A percentile compares a stretch with the other conserved stretches of the same genome.
These are phyloP conservation scores for Orchesella cincta DNA, from an alignment of 1,140 invertebrate genomes.

Conservation along the genomic window DNA sequence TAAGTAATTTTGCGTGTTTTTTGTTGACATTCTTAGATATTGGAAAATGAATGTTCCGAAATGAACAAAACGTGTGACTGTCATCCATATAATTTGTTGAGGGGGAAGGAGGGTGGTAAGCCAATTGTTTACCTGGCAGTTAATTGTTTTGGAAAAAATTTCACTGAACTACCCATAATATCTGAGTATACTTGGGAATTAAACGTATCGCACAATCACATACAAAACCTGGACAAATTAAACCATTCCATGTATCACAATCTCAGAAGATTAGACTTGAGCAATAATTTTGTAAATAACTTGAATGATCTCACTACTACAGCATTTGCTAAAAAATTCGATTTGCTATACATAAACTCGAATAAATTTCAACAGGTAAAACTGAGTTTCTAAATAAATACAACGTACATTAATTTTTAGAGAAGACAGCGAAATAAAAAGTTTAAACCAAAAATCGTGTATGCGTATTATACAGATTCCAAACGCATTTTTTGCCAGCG, in stretches of 20 bases:
- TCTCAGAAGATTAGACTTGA: constrained; percentile 8
- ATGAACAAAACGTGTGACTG: constrained; percentile 3
- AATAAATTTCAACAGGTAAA: constrained; percentile 36
- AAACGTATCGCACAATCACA: constrained; percentile 31
- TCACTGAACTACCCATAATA: constrained; percentile 34
- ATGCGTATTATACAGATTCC: constrained; percentile 1
- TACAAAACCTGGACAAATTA: constrained; percentile 16
- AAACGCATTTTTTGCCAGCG: background rate
- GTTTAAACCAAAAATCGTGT: background rate
- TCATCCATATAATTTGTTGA: constrained; percentile 8
- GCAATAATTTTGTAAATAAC: constrained; percentile 31
- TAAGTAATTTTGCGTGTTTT: background rate
- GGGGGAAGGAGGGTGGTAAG: background rate
- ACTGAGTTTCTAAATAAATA: no score
- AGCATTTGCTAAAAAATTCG: constrained; percentile 33
- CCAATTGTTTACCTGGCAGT: background rate
- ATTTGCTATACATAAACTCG: constrained; percentile 24
- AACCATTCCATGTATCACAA: constrained; percentile 24
- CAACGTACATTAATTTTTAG: background rate
- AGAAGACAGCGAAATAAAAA: no score
- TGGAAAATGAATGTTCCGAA: constrained; percentile 10
- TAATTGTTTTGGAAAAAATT: constrained; percentile 29
- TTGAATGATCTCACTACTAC: background rate
- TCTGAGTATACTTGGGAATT: constrained; percentile 27
- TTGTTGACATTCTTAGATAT: constrained; percentile 2